Evolutionary conservation across 2,797 vertebrate species (phyloP).

Genomic region (Onychomys torridus): DNA sequence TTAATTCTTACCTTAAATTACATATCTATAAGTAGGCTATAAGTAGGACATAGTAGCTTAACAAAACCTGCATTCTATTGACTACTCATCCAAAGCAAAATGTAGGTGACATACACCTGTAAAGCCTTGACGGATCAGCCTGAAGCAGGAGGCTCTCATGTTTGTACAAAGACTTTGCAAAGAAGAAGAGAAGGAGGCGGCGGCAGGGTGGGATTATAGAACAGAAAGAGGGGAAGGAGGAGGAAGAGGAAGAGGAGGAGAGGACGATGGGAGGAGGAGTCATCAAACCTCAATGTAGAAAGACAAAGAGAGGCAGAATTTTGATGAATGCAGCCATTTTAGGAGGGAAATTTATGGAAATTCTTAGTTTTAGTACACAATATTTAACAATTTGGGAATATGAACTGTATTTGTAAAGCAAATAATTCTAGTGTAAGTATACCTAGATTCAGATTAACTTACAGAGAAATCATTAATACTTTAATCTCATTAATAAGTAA

Average conservation of each 20-base stretch:
- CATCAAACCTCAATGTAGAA: conserved; percentile 47
- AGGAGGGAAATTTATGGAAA: background rate
- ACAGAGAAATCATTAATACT: background rate
- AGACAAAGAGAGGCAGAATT: background rate
- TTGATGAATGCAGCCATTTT: conserved; percentile 12
- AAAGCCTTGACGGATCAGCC: fast-evolving
- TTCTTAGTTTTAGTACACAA: background rate
- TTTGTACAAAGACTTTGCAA: background rate
- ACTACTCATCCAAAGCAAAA: conserved; percentile 54
- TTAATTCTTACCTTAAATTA: conserved; percentile 1
- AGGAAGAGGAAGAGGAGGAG: background rate
- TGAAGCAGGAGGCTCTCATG: too few species aligned
- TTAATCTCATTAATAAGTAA: background rate
- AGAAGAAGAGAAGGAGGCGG: too few species aligned
- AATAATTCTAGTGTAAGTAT: background rate
- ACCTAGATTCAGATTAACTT: background rate
- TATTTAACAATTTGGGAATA: background rate
- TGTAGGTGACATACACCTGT: conserved; percentile 14
- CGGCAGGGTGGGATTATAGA: too few species aligned
- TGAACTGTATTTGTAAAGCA: background rate
- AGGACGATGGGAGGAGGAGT: background rate
- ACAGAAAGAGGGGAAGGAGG: background rate
- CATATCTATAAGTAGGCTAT: background rate
- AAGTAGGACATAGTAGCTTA: conserved; percentile 1
- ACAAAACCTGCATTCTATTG: conserved; percentile 45